phyloP scores from a whole-genome alignment of 2,797 vertebrate genomes.

The Chaetodon trifasciatus region DNA sequence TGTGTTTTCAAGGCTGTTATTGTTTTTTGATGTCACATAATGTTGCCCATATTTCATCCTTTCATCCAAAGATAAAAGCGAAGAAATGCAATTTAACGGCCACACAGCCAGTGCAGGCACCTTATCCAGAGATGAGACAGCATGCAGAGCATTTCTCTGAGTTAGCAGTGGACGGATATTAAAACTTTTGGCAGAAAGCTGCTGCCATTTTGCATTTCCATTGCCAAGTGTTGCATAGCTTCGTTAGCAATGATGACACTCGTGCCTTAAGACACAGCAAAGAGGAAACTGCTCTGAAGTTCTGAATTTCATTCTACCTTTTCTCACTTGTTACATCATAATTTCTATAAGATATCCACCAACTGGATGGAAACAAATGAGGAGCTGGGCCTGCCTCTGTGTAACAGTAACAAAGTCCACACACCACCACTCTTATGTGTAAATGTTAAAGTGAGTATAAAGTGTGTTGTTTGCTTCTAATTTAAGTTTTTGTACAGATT shows the following conservation, averaged over 20 bases:
- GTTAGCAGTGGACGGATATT: constrained; percentile 41
- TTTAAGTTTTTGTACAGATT: background rate
- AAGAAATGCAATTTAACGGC: constrained; percentile 62
- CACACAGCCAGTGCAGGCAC: constrained; percentile 39
- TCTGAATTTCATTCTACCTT: background rate
- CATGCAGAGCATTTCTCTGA: constrained; percentile 25
- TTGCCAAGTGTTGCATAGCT: constrained; percentile 15
- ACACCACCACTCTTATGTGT: too few species aligned
- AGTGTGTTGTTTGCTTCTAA: too few species aligned
- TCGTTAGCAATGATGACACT: constrained; percentile 31
- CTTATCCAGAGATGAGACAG: constrained; percentile 39
- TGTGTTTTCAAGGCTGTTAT: constrained; percentile 58
- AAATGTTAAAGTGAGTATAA: too few species aligned
- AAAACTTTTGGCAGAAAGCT: constrained; percentile 35
- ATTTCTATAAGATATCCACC: constrained; percentile 22
- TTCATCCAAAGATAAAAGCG: constrained; percentile 73
- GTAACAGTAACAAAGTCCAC: background rate
- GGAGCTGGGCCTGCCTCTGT: too few species aligned
- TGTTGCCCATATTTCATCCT: constrained; percentile 67
- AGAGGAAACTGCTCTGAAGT: background rate
- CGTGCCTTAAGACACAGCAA: constrained; percentile 8
- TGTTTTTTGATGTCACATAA: constrained; percentile 71
- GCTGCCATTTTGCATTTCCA: constrained; percentile 28
- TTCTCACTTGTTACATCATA: constrained; percentile 9
- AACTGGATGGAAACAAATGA: constrained; percentile 4